Evolutionary conservation across 2,888 invertebrate genomes (phyloP), one percentile per base, ranked within the genome.

Genomic region (Cordilura impudica): DNA sequence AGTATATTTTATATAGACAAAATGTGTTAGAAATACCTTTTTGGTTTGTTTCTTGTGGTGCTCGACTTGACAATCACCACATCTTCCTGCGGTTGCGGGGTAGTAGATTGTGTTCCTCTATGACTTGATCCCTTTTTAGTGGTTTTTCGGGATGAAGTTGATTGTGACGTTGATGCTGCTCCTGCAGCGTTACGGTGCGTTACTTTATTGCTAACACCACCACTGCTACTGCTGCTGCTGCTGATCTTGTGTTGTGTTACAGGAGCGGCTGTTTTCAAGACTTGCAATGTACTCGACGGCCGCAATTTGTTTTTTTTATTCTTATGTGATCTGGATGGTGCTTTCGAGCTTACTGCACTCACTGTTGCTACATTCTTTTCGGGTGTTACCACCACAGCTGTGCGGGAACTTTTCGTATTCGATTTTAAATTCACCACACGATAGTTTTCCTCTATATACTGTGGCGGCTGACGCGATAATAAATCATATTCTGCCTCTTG

Each of bases 401-500:
- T 60, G 8, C 67, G 66, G 0, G 71, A 39, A 69, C 85, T 6
- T 74, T 76, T 58, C 93, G 93, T 63, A 35, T 23, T 93, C n/a
- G 95, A 94, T 81, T 93, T 93, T 80, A 95, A 90, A 87, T 96
- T 96, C 61, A 95, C 94, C 83, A 96, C 94, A 90, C 94, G 94
- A 89, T 94, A 96, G 0, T 96, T 95, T 91, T 96, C 96, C 88
- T 96, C 96, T 6, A 95, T 94, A 82, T 94, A 94, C 89, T 96
- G 95, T 7, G 95, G 94, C 0, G 96, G 96, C 85, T 96, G 96
- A 43, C 95, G 92, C 6, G 96, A 96, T 3, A 96, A 91, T 85
- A 95, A 95, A 87, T 96, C 96, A 86, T 96, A 96, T 90, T 96
- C 96, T 0, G 95, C 95, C 81, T 95, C 94, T 19, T 93, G 94